Evolutionary conservation across 2,888 invertebrate genomes (phyloP).

Genomic region (Balanococcus diminutus): DNA sequence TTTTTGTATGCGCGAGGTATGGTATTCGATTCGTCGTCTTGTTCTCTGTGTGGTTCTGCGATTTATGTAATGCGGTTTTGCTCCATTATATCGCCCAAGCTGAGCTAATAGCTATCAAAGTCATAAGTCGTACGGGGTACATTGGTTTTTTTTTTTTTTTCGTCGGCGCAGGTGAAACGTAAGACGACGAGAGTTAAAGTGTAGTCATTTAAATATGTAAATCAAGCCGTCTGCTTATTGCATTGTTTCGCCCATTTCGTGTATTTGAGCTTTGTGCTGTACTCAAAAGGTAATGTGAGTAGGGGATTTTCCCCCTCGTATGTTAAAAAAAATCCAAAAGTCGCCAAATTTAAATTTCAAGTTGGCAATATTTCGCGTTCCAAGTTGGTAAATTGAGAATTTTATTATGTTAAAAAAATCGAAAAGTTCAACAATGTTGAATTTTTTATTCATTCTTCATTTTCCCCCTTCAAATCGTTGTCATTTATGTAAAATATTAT

Average conservation of each 20-base stretch:
- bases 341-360: no score
- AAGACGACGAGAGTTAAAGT: not conserved
- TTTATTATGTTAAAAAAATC: no score
- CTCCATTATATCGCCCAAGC: conserved; percentile 46
- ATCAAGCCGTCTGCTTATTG: conserved; percentile 37
- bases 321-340: no score
- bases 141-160: not conserved
- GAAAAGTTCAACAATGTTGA: no score
- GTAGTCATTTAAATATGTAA: conserved; percentile 47
- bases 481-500: no score
- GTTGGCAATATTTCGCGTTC: no score
- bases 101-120: conserved; percentile 13
- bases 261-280: not conserved
- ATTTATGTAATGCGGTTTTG: conserved; percentile 53
- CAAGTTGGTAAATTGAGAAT: no score
- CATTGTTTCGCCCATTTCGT: conserved; percentile 46
- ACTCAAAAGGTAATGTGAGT: not conserved
- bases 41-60: conserved; percentile 1
- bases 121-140: not conserved
- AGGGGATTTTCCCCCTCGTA: no score
- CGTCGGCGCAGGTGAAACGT: not conserved
- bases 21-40: conserved; percentile 38
- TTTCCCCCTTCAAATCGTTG: no score
- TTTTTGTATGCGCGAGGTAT: not conserved
- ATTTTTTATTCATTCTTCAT: no score